Evolutionary conservation across 2,113 vertebrate species (phyloP).

Genomic region (Muntiacus muntjak): DNA sequence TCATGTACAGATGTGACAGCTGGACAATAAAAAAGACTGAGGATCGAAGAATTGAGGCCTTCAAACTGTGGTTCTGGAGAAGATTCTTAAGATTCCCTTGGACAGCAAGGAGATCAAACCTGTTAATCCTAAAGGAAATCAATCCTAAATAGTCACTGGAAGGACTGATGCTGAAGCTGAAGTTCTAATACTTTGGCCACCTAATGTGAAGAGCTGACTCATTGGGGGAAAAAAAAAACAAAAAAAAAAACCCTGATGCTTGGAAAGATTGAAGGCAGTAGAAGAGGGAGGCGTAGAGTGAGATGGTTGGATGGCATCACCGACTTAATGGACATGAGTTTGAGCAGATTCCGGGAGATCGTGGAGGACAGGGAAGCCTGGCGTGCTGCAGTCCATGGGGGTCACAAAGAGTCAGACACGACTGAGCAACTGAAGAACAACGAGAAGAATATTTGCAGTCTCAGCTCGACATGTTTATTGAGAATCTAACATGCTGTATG

Average conservation of each 20-base stretch:
- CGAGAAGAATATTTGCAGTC: neutral
- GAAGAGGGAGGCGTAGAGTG: neutral
- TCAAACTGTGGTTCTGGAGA: neutral
- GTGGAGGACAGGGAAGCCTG: neutral
- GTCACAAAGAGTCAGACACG: neutral
- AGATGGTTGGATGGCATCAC: neutral
- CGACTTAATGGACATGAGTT: neutral
- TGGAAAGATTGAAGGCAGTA: neutral
- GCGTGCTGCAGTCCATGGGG: fast-evolving
- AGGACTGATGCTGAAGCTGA: neutral
- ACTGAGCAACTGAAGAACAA: neutral
- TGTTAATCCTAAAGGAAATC: neutral
- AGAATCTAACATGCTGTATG: neutral
- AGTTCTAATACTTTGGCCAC: neutral
- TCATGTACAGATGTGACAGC: neutral
- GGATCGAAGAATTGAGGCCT: neutral
- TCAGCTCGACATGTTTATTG: neutral
- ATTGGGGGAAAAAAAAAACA: fast-evolving
- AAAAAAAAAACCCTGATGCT: neutral
- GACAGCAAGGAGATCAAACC: neutral
- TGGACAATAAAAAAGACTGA: neutral
- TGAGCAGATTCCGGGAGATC: neutral
- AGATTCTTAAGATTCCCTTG: neutral
- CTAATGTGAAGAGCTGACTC: neutral
- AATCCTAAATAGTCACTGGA: neutral